A percentile compares a stretch with the other conserved stretches of the same genome.
Evolutionary conservation across 2,113 vertebrate species (phyloP).

Genomic region (Vidua chalybeata): DNA sequence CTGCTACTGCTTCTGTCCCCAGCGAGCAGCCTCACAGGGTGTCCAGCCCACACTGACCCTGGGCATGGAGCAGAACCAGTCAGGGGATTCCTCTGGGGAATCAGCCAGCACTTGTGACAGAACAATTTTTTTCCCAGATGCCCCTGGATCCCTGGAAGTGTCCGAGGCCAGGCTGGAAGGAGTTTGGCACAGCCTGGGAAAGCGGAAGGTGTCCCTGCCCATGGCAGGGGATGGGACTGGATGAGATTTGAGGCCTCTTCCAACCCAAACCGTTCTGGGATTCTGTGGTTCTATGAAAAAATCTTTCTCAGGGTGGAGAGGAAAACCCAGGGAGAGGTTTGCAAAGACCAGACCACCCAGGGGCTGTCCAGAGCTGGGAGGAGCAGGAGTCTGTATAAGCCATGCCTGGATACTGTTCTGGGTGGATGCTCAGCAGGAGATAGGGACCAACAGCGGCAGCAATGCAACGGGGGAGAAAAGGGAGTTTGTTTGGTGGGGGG

Average conservation of each 20-base stretch:
- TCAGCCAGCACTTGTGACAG: neutral
- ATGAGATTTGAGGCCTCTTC: neutral
- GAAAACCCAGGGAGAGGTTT: neutral
- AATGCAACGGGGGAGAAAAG: accelerated
- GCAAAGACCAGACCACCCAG: neutral
- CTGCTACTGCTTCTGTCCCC: neutral
- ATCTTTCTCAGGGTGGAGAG: neutral
- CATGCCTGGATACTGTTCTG: neutral
- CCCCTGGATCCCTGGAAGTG: neutral
- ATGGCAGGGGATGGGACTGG: accelerated
- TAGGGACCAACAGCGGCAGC: neutral
- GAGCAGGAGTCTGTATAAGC: neutral
- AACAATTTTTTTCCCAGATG: neutral
- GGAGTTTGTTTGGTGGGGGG: accelerated
- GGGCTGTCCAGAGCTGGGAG: neutral
- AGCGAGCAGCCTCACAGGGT: accelerated
- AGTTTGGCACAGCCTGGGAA: accelerated
- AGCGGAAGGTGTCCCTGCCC: neutral
- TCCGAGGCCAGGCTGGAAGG: accelerated
- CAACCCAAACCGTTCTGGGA: neutral
- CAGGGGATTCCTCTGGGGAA: neutral
- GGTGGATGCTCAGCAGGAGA: neutral
- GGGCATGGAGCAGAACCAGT: accelerated
- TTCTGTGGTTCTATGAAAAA: neutral
- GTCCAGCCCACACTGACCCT: neutral